Conservation (phyloP, 2,888 invertebrate species). For the Sclerodermus sp. region DNA sequence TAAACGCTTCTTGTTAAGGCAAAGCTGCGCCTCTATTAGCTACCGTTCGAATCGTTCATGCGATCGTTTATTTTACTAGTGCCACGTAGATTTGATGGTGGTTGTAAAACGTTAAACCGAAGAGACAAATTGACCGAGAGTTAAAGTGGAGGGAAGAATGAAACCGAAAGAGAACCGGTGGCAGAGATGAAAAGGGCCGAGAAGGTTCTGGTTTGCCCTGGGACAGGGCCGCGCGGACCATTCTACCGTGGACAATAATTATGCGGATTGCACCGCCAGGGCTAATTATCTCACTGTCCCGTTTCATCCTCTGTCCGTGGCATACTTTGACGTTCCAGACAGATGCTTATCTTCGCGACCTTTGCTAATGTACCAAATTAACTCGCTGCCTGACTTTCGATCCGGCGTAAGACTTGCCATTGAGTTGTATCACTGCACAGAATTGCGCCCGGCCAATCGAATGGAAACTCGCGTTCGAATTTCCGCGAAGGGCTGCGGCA, state of each 20-base stretch:
- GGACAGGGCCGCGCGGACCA: conserved; percentile 10
- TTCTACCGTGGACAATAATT: conserved; percentile 39
- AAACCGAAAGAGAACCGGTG: not conserved
- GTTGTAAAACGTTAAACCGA: conserved; percentile 25
- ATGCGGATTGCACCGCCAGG: conserved; percentile 38
- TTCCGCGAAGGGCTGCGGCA: too few species aligned
- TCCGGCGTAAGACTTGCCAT: too few species aligned
- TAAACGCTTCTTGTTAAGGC: conserved; percentile 30
- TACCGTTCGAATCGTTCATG: conserved; percentile 28
- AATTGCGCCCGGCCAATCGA: too few species aligned
- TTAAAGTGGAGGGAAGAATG: not conserved
- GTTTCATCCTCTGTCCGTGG: conserved; percentile 19
- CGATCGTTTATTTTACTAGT: conserved; percentile 23
- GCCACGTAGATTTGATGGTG: conserved; percentile 22
- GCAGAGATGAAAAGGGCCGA: not conserved
- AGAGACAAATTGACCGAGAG: conserved; percentile 4
- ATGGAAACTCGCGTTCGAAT: too few species aligned
- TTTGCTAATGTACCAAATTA: conserved; percentile 36
- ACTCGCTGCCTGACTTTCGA: conserved; percentile 20
- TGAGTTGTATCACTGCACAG: too few species aligned
- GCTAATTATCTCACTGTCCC: conserved; percentile 40
- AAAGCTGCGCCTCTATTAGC: conserved; percentile 27
- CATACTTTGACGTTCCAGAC: conserved; percentile 31
- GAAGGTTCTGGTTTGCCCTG: conserved; percentile 1
- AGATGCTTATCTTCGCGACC: conserved; percentile 30